Evolutionary conservation across 2,888 invertebrate species (phyloP), one percentile per base, ranked within the genome.

Genomic region (Drosophila aldrichi): DNA sequence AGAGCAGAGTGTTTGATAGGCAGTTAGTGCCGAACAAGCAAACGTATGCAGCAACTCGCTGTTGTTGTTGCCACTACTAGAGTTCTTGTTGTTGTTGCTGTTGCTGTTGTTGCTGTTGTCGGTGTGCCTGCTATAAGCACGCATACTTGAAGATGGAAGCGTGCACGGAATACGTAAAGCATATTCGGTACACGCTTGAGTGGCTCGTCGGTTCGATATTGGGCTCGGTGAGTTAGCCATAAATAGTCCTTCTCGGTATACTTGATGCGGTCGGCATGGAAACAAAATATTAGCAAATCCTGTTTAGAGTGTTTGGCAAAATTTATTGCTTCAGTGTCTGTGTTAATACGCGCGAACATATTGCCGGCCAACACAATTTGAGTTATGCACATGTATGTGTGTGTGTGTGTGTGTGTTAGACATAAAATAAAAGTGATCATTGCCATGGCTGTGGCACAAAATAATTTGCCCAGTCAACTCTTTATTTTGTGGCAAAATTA

Each of bases 221-320:
- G 59, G 61, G 41, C 60, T 58, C 56, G 46, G 54, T 55, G 56
- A 58, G 52, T 58, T 64, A 32, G 59, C 62, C 63, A 74, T 52
- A 74, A 74, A 70, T 57, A 81, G 55, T 29, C 51, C 49, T 29
- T 18, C 44, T 54, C 46, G 29, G 44, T 54, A 44, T 36, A 48
- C 40, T 56, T 52, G 51, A 52, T 77, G 56, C 46, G 64, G 51
- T 49, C 57, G 46, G 70, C 65, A 71, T 66, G 54, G 69, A 62
- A 79, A 66, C 76, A 74, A 70, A 81, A 80, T 80, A 76, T 82
- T 86, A 82, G 69, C 74, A 83, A 85, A 82, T 83, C 74, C 70
- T 72, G 62, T 72, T 82, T 70, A 59, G 79, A 79, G 82, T 81
- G 75, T 74, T 74, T 75, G 75, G 70, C n/a, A 79, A 81, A 81